Base-by-base conservation (phyloP, 35 echinoderm and acorn worm species). In the Amphiura filiformis region DNA sequence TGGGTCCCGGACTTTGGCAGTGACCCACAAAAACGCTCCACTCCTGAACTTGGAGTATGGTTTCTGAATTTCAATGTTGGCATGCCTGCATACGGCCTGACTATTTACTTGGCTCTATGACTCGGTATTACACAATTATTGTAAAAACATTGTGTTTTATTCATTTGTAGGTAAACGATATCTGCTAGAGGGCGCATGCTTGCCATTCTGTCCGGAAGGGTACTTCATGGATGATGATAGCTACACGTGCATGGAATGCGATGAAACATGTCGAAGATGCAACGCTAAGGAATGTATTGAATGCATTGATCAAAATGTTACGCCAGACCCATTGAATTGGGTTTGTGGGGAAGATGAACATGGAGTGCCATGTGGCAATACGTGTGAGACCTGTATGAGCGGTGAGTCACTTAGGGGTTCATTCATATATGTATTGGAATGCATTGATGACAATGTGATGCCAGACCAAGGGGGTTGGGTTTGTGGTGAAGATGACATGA, bases 161-260 rank as follows among this genome's bases (percentile, higher is more conserved):
- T 35, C 34, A 9, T 77, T 35, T 77, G 28, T 77, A 77, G n/a
- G n/a, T 77, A 35, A 30, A 9, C 33, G 52, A 30, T 91, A 79
- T 79, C 76, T 91, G 31, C 70, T 91, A 26, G 89, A 91, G 35
- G 89, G 89, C 30, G 89, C 89, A 5, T 91, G 89, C 37, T 61
- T 91, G 1, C 39, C 64, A 11, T 91, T 82, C 75, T 91, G 89
- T 31, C 89, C 89, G 0, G 0, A 15, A 22, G 89, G 82, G 14
- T 84, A 37, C 41, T 91, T 78, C 37, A 78, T 56, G 49, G 82
- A 78, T 18, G 39, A 17, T 5, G 65, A 78, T 20, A 78, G 28
- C 61, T 35, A 39, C 76, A 85, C 38, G 0, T 91, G 89, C 76
- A 82, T 36, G 44, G 82, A 85, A 17, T 91, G 89, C 41, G 89